Conservation (phyloP, 1,140 invertebrate genomes). For the Gonioctena quinquepunctata region DNA sequence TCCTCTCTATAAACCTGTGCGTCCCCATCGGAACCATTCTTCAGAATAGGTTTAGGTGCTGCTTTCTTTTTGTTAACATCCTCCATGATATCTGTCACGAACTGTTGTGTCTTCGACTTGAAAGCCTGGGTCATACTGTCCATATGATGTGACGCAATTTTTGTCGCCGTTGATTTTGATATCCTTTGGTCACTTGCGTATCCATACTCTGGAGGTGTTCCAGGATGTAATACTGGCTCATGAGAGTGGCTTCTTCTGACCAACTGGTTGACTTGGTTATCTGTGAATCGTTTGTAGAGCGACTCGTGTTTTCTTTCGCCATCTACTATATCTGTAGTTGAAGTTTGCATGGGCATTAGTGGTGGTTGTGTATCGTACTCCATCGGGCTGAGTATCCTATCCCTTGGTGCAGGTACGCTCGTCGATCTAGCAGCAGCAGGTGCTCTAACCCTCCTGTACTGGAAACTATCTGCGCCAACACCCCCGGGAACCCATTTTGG, state of each 20-base stretch:
- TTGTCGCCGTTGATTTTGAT: constrained; percentile 56
- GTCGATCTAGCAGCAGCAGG: constrained; percentile 56
- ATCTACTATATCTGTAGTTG: constrained; percentile 37
- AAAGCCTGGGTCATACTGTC: constrained; percentile 71
- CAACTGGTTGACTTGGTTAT: constrained; percentile 37
- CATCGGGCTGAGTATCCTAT: constrained; percentile 62
- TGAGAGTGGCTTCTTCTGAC: constrained; percentile 49
- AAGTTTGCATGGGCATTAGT: constrained; percentile 50
- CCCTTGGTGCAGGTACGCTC: constrained; percentile 56
- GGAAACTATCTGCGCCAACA: constrained; percentile 61
- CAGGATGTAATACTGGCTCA: constrained; percentile 37
- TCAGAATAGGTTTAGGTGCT: constrained; percentile 59
- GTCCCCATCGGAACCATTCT: constrained; percentile 58
- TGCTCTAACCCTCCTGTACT: constrained; percentile 65
- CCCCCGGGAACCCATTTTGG: constrained; percentile 66
- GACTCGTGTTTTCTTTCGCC: constrained; percentile 32
- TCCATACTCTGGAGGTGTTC: constrained; percentile 64
- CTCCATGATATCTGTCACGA: constrained; percentile 67
- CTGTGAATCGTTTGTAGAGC: constrained; percentile 38
- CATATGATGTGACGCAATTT: constrained; percentile 66
- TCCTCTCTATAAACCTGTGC: constrained; percentile 74
- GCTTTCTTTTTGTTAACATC: constrained; percentile 61
- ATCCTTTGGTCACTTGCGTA: constrained; percentile 57
- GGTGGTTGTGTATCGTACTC: constrained; percentile 64
- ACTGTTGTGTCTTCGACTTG: constrained; percentile 72